Conservation (phyloP, 2,888 invertebrate species). For the Leptopilina drosophilae region DNA sequence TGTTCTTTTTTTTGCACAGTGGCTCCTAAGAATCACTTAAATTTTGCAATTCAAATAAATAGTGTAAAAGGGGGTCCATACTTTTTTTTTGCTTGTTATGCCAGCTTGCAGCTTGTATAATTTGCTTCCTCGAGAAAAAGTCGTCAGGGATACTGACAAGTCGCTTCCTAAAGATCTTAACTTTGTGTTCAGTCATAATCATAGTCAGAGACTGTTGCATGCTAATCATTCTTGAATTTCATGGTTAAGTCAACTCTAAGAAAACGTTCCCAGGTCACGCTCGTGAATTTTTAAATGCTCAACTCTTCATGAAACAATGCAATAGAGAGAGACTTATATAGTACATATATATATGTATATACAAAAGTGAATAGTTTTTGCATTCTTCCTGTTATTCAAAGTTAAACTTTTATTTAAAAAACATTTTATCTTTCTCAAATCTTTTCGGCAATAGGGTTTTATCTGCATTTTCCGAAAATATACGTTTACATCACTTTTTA, state of each 20-base stretch:
- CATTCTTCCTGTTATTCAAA: slow-evolving; percentile 13
- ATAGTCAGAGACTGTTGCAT: slow-evolving; percentile 35
- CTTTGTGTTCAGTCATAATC: slow-evolving; percentile 18
- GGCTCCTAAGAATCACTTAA: slow-evolving; percentile 29
- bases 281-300: slow-evolving; percentile 18
- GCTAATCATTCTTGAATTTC: slow-evolving; percentile 24
- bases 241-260: slow-evolving; percentile 20
- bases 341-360: too few relatives aligned
- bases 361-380: neutral
- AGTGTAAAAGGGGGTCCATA: slow-evolving; percentile 28
- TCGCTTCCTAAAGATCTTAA: slow-evolving; percentile 36
- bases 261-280: slow-evolving; percentile 16
- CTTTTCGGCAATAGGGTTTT: neutral
- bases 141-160: slow-evolving; percentile 20
- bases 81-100: slow-evolving; percentile 18
- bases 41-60: slow-evolving; percentile 40
- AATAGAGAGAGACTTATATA: neutral
- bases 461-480: neutral
- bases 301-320: slow-evolving; percentile 8
- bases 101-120: slow-evolving; percentile 31
- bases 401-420: slow-evolving; percentile 3
- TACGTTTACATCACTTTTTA: neutral
- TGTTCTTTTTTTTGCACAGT: slow-evolving; percentile 14
- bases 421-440: neutral
- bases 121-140: slow-evolving; percentile 23